A percentile compares a stretch with the other conserved stretches of the same genome.
Evolutionary conservation across 1,140 invertebrate species (phyloP).

Genomic region (Tigriopus japonicus): DNA sequence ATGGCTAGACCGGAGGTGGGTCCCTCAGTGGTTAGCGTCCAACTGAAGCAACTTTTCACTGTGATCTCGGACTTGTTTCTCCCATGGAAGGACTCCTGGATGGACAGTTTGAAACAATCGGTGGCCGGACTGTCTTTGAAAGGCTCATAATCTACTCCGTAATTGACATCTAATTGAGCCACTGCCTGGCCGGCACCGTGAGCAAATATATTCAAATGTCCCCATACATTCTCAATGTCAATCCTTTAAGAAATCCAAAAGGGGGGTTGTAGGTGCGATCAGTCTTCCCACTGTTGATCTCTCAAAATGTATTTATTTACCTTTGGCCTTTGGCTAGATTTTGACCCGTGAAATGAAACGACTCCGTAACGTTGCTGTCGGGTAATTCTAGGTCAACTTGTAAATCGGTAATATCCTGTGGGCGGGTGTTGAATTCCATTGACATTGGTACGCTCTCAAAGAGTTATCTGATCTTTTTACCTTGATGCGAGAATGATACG

Average conservation of each 20-base stretch:
- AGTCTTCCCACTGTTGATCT: too few species aligned
- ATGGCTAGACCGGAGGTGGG: constrained; percentile 30
- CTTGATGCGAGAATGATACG: constrained; percentile 34
- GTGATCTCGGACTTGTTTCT: constrained; percentile 38
- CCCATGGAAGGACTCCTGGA: constrained; percentile 28
- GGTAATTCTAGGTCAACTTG: constrained; percentile 23
- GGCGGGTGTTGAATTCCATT: too few species aligned
- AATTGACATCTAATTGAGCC: constrained; percentile 34
- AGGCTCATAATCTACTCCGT: constrained; percentile 35
- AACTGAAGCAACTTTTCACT: constrained; percentile 26
- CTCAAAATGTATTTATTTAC: too few species aligned
- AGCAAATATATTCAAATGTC: constrained; percentile 32
- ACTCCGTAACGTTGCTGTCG: constrained; percentile 7
- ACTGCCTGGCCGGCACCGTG: constrained; percentile 37
- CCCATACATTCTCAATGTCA: constrained; percentile 34
- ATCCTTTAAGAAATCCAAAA: constrained; percentile 16
- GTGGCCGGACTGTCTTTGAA: constrained; percentile 29
- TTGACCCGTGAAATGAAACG: constrained; percentile 5
- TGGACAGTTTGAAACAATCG: constrained; percentile 29
- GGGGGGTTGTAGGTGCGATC: too few species aligned
- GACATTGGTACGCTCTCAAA: neutral
- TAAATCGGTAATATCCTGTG: constrained; percentile 34
- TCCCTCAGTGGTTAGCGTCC: constrained; percentile 17
- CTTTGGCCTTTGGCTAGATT: too few species aligned
- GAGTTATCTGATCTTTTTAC: neutral